These are phyloP conservation scores for Aspidiotus destructor DNA, from an alignment of 2,888 invertebrate genomes.

Conservation along the genomic window DNA sequence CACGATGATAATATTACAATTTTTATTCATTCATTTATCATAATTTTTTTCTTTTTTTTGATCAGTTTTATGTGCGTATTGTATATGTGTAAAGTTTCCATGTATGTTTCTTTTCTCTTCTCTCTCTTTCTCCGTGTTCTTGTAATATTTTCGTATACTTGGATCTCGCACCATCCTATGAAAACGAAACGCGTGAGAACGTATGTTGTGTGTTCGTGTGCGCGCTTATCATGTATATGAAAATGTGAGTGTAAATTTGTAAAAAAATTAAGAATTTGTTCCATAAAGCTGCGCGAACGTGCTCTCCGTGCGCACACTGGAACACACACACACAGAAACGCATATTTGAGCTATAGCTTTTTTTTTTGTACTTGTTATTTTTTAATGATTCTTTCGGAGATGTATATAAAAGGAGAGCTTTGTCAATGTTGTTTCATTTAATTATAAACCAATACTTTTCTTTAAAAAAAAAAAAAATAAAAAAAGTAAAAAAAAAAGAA, in stretches of 20 bases:
- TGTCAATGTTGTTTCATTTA: slow-evolving; percentile 27
- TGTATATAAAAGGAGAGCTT: slow-evolving; percentile 31
- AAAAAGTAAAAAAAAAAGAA: not conserved
- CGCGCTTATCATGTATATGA: not conserved
- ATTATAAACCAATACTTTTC: slow-evolving; percentile 6
- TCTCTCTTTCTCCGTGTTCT: too few species aligned
- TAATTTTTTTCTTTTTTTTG: too few species aligned
- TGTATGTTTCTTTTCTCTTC: too few species aligned
- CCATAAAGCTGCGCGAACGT: not conserved
- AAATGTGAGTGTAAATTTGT: not conserved
- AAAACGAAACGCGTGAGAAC: not conserved
- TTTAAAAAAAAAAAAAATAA: not conserved
- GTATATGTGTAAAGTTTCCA: too few species aligned
- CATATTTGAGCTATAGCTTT: slow-evolving; percentile 16
- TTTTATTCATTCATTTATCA: too few species aligned
- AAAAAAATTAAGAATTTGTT: not conserved
- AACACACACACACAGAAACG: not conserved
- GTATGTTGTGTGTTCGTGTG: slow-evolving; percentile 1
- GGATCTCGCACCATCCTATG: too few species aligned
- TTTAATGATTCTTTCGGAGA: slow-evolving; percentile 15
- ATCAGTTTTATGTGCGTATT: too few species aligned
- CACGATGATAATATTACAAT: too few species aligned
- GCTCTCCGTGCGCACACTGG: not conserved
- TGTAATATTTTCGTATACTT: too few species aligned
- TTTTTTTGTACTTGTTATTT: slow-evolving; percentile 28